A percentile compares a stretch with the other conserved stretches of the same genome.
Conservation (phyloP, 2,888 invertebrate species). For the Chrysolina haemoptera region DNA sequence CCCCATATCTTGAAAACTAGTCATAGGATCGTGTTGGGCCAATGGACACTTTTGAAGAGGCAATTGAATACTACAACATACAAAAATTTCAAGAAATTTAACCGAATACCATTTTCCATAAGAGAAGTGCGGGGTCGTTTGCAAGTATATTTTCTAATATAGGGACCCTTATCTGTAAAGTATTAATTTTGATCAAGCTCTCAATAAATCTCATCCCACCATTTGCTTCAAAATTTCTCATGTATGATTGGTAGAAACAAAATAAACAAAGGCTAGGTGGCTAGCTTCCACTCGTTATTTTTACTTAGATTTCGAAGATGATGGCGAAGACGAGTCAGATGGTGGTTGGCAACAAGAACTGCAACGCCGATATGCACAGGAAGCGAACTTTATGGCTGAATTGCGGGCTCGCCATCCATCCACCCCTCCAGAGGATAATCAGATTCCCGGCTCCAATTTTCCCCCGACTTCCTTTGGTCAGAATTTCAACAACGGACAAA, state of each 20-base stretch:
- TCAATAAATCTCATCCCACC: too few relatives aligned
- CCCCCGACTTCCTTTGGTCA: slow-evolving; percentile 44
- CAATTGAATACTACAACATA: too few relatives aligned
- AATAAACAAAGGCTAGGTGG: neutral
- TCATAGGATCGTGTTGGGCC: too few relatives aligned
- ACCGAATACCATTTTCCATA: too few relatives aligned
- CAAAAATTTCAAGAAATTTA: too few relatives aligned
- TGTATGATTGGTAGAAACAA: neutral
- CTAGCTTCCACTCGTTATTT: neutral
- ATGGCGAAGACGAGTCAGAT: slow-evolving; percentile 76
- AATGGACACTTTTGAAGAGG: too few relatives aligned
- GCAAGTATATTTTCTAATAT: too few relatives aligned
- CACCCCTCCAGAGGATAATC: slow-evolving; percentile 65
- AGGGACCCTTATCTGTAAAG: too few relatives aligned
- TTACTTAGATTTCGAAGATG: slow-evolving; percentile 80
- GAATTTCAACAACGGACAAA: slow-evolving; percentile 52
- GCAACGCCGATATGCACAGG: slow-evolving; percentile 74
- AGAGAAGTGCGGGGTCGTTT: too few relatives aligned
- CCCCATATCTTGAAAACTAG: too few relatives aligned
- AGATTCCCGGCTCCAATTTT: slow-evolving; percentile 52
- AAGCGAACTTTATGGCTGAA: slow-evolving; percentile 74
- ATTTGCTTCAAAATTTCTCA: neutral
- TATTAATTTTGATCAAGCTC: too few relatives aligned
- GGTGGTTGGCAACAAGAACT: slow-evolving; percentile 75
- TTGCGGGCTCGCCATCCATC: slow-evolving; percentile 71